Base-by-base conservation (phyloP, 2,888 invertebrate species). In the Poecilus cupreus region DNA sequence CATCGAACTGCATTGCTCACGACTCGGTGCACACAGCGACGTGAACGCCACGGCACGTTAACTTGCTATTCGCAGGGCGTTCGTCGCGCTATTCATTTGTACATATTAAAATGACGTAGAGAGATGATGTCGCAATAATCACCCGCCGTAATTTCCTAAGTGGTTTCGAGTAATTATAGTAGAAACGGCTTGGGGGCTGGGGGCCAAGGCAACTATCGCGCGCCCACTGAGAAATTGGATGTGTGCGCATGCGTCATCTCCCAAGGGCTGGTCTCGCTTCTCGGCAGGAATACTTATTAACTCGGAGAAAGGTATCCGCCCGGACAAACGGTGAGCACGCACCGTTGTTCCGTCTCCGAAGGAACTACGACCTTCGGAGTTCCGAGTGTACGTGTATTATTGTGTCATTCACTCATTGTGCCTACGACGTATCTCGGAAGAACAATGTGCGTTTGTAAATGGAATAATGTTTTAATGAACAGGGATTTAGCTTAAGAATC, bases 51-150 rank as follows among this genome's bases (percentile, higher is more conserved):
- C 46, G 72, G 18, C 46, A 72, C 22, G 43, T 72, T 72, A 72
- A 72, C 72, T 72, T n/a, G 46, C 22, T 46, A 72, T 72, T 72
- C 46, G 46, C 49, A 49, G 51, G 49, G 32, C 51, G 54, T 49
- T 75, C 72, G 75, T 32, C 32, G 51, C 51, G 49, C 51, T 32
- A 60, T 81, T 75, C 81, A 75, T 75, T 75, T 81, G 75, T 81
- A 81, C 75, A 60, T 75, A 81, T 81, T 81, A 74, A 81, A 81
- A 75, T 81, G 81, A 81, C 81, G 49, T 75, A 60, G 75, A 74
- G 60, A 60, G 81, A 81, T 81, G 81, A 74, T 75, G 81, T 81
- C 75, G 81, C 70, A 80, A 80, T 81, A 81, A 81, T 81, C 75
- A 64, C 75, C 64, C 60, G 46, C 18, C 74, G 75, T 81, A 81